Evolutionary conservation across 2,888 invertebrate species (phyloP), one percentile per base, ranked within the genome.

Genomic region (Imbricaverruca yamaguchii): DNA sequence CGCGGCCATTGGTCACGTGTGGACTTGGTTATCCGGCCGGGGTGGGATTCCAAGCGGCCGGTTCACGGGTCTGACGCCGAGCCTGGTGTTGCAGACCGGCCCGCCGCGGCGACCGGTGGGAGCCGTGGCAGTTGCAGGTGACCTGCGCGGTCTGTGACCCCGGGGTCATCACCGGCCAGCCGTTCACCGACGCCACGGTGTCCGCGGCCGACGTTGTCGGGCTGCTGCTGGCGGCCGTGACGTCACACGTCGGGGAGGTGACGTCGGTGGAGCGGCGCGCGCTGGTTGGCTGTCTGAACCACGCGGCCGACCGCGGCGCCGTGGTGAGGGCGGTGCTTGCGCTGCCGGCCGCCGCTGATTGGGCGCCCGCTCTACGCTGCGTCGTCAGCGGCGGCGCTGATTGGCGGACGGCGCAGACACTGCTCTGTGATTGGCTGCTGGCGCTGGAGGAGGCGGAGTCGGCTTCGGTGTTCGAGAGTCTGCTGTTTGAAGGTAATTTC

Each of bases 401-500:
- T 55, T 74, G 74, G 74, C 55, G 21, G 55, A 18, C 74, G 9
- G 74, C 74, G 3, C 74, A 74, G 74, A 74, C 55, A 21, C 74
- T 74, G 74, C 21, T 74, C 21, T 74, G 78, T 55, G 81, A 79
- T 21, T 79, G 77, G 39, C 78, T 81, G 25, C 25, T 55, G 81
- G 78, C 65, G 21, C 77, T 81, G 78, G 81, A 55, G 55, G 81
- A 81, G 78, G 81, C n/a, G 53, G 78, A 74, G 81, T 39, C 63
- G 56, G 55, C 81, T 63, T 25, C 55, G 55, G 21, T 65, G 78
- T 13, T 79, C n/a, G 11, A 56, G n/a, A 25, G 81, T 53, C 11
- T 78, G 78, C 77, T 79, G 78, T 65, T 63, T 69, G n/a, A 74
- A 67, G 39, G 39, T 39, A 39, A 39, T 39, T 39, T 39, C 39